phyloP scores from a whole-genome alignment of 2,888 invertebrate genomes.

The Eristalis tenax region DNA sequence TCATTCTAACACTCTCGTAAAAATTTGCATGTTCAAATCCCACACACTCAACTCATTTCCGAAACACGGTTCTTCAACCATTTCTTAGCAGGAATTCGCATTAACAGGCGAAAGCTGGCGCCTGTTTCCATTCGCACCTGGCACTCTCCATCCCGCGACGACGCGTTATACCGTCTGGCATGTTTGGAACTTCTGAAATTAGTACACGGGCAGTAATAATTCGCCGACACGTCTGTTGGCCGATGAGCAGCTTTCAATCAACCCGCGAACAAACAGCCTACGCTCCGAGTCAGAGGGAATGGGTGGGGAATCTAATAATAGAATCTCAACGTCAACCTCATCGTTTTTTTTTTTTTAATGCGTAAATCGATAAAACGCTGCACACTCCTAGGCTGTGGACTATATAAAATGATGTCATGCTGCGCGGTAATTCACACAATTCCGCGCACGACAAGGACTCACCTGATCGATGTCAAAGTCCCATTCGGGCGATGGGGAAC shows the following conservation, averaged over 20 bases:
- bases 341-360: neutral
- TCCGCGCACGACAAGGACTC: conserved; percentile 63
- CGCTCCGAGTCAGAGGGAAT: neutral
- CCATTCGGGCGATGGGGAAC: conserved; percentile 81
- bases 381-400: neutral
- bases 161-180: neutral
- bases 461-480: conserved; percentile 81
- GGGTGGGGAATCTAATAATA: conserved; percentile 6
- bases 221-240: neutral
- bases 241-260: neutral
- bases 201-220: conserved; percentile 12
- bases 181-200: conserved; percentile 5
- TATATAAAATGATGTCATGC: neutral
- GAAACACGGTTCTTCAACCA: neutral
- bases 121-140: neutral
- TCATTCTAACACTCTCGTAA: neutral
- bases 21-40: neutral
- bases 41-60: neutral
- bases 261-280: neutral
- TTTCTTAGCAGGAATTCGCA: neutral
- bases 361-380: neutral
- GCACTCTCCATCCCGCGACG: neutral
- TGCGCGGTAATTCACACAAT: neutral
- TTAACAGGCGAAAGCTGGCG: neutral
- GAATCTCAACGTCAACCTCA: neutral